These are phyloP conservation scores for Drosophila subquinaria DNA, from an alignment of 2,888 invertebrate species.

Conservation along the genomic window DNA sequence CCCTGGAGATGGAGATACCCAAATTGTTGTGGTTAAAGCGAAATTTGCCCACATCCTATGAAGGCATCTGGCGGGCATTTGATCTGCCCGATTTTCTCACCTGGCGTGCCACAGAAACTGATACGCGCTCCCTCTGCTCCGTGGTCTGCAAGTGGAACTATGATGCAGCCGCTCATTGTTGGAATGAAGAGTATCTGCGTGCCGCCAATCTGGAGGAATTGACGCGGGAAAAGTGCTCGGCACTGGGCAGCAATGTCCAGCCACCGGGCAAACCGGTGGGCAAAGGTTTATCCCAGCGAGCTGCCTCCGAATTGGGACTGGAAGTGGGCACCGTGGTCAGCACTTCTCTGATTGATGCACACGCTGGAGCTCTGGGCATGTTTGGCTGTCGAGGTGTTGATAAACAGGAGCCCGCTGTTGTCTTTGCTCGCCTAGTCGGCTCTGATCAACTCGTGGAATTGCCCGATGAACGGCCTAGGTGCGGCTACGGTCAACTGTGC, in stretches of 20 bases:
- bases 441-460: too few relatives aligned
- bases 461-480: too few relatives aligned
- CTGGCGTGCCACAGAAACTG: constrained; percentile 94
- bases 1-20: constrained; percentile 98
- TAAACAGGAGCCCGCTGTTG: too few relatives aligned
- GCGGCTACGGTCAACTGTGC: too few relatives aligned
- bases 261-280: constrained; percentile 91
- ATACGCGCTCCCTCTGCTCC: constrained; percentile 94
- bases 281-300: constrained; percentile 87
- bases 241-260: constrained; percentile 89
- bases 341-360: constrained; percentile 97
- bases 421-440: too few relatives aligned
- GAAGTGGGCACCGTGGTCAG: constrained; percentile 91
- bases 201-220: constrained; percentile 92
- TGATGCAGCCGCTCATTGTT: constrained; percentile 89
- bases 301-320: constrained; percentile 91
- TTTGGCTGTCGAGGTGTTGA: constrained; percentile 87
- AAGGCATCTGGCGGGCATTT: constrained; percentile 91
- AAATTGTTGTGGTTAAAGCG: constrained; percentile 97
- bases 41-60: constrained; percentile 89
- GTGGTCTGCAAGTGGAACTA: constrained; percentile 98
- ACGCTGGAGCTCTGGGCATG: constrained; percentile 96
- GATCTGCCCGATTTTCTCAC: constrained; percentile 97
- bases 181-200: constrained; percentile 91
- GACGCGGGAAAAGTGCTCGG: constrained; percentile 88